Conservation (phyloP, 1,140 invertebrate species). For the Zaprionus kolodkinae region DNA sequence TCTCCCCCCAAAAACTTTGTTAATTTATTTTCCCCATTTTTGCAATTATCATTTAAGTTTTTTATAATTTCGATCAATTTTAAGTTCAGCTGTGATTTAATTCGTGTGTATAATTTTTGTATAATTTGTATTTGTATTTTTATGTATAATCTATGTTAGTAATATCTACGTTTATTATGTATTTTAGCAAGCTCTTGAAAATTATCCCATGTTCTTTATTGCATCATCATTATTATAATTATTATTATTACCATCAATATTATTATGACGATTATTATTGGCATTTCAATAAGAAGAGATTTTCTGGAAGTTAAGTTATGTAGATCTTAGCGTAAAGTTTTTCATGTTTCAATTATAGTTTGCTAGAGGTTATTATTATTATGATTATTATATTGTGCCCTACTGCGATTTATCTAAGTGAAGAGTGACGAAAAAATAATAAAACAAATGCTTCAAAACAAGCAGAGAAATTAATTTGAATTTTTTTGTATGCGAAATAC, state of each 20-base stretch:
- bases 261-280: conserved; percentile 30
- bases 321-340: conserved; percentile 61
- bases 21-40: conserved; percentile 68
- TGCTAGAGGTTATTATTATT: conserved; percentile 22
- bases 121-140: conserved; percentile 58
- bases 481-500: background rate
- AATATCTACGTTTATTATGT: conserved; percentile 45
- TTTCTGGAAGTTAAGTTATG: conserved; percentile 66
- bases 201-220: conserved; percentile 31
- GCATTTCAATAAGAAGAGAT: conserved; percentile 7
- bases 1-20: conserved; percentile 36
- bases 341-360: conserved; percentile 49
- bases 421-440: conserved; percentile 62
- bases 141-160: conserved; percentile 24
- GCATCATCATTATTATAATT: conserved; percentile 6
- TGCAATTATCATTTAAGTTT: conserved; percentile 57
- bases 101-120: conserved; percentile 74
- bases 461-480: conserved; percentile 9
- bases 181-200: conserved; percentile 46
- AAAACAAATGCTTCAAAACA: conserved; percentile 51
- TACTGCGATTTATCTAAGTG: conserved; percentile 28
- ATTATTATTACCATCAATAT: background rate
- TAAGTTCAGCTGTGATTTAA: conserved; percentile 82
- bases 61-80: conserved; percentile 54
- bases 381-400: conserved; percentile 20